These are phyloP conservation scores for Cynopterus brachyotis DNA, from an alignment of 2,113 vertebrate genomes.

Conservation along the genomic window DNA sequence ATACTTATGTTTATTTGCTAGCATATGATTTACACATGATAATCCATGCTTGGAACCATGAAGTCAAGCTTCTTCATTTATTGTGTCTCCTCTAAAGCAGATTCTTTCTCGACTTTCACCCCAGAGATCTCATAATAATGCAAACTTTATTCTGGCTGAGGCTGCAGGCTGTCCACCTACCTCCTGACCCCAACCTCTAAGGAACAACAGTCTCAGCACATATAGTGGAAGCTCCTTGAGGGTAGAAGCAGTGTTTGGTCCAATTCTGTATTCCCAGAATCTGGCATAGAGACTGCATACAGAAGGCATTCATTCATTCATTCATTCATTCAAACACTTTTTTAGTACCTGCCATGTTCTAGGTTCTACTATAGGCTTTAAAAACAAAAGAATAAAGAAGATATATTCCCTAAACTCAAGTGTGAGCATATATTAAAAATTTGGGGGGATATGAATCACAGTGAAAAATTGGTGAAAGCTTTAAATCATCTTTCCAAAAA, in stretches of 20 bases:
- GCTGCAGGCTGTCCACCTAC: background rate
- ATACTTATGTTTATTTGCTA: background rate
- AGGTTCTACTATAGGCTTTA: background rate
- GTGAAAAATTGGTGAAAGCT: background rate
- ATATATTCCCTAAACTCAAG: background rate
- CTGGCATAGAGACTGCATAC: background rate
- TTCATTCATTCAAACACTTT: background rate
- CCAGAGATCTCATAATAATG: background rate
- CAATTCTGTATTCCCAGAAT: background rate
- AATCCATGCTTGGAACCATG: background rate
- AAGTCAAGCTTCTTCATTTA: background rate
- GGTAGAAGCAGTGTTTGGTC: background rate
- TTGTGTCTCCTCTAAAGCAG: background rate
- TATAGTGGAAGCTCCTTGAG: background rate
- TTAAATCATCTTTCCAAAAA: background rate
- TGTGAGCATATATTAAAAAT: background rate
- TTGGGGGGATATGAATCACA: background rate
- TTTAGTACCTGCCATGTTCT: background rate
- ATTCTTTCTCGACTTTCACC: slow-evolving; percentile 11
- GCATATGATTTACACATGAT: background rate
- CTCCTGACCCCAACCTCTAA: background rate
- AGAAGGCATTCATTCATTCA: background rate
- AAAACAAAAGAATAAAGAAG: background rate
- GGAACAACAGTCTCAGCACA: background rate
- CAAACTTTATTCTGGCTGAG: background rate